A percentile compares a stretch with the other conserved stretches of the same genome.
phyloP scores from a whole-genome alignment of 2,797 vertebrate genomes.

The Aeoliscus strigatus region DNA sequence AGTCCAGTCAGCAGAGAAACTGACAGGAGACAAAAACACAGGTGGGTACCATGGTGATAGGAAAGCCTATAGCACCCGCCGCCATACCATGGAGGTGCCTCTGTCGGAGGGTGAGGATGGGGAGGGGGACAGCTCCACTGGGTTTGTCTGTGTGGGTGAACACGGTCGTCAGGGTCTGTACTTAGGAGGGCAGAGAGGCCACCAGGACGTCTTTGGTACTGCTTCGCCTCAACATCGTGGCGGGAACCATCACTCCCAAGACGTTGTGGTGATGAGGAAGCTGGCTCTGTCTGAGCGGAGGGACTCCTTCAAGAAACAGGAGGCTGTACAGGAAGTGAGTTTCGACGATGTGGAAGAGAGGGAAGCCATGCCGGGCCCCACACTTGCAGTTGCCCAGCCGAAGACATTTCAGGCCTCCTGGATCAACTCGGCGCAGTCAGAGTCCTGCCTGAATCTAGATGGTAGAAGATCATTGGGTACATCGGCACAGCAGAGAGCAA shows the following conservation, averaged over 20 bases:
- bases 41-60: conserved; percentile 63
- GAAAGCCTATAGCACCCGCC: conserved; percentile 72
- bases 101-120: conserved; percentile 65
- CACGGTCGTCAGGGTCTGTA: conserved; percentile 65
- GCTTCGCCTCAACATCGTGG: conserved; percentile 53
- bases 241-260: conserved; percentile 65
- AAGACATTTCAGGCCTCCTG: conserved; percentile 63
- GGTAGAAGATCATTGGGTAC: conserved; percentile 39
- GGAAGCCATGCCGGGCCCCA: conserved; percentile 36
- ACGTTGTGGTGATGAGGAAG: conserved; percentile 85
- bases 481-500: conserved; percentile 47
- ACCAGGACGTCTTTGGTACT: conserved; percentile 47
- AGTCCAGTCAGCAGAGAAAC: conserved; percentile 73
- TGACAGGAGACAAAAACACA: conserved; percentile 62
- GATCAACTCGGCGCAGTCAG: conserved; percentile 45
- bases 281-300: conserved; percentile 85
- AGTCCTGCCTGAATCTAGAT: conserved; percentile 31
- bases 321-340: conserved; percentile 89
- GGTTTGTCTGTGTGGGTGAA: conserved; percentile 69
- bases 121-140: conserved; percentile 44
- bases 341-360: conserved; percentile 78
- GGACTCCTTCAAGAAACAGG: conserved; percentile 93
- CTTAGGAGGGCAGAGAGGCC: conserved; percentile 46
- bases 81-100: conserved; percentile 70
- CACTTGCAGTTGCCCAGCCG: conserved; percentile 25